Evolutionary conservation across 2,113 vertebrate genomes (phyloP).

Genomic region (Colinus virginianus): DNA sequence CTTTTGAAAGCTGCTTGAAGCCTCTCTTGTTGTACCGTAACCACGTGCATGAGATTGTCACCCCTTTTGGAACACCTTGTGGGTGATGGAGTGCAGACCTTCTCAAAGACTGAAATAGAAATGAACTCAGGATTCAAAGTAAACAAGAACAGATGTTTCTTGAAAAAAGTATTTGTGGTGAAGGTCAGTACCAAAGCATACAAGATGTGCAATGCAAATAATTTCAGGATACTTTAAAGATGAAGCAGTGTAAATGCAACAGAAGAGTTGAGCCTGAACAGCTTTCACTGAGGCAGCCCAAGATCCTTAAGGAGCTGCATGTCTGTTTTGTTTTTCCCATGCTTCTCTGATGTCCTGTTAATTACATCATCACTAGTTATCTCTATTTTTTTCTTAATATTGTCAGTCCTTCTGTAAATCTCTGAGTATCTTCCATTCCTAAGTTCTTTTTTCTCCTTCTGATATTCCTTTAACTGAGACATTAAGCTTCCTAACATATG

Average conservation of each 20-base stretch:
- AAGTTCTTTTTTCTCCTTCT: not conserved
- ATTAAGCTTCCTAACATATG: not conserved
- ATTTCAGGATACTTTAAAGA: not conserved
- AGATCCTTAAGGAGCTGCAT: not conserved
- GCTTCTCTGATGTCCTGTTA: not conserved
- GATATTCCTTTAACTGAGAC: not conserved
- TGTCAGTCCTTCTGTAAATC: not conserved
- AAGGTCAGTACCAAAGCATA: rapidly evolving
- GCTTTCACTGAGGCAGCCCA: not conserved
- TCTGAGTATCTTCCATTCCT: not conserved
- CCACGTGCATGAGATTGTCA: not conserved
- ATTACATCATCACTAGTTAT: not conserved
- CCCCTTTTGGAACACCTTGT: not conserved
- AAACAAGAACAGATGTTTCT: not conserved
- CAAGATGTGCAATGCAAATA: not conserved
- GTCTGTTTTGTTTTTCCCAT: not conserved
- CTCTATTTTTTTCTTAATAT: not conserved
- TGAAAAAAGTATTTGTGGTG: not conserved
- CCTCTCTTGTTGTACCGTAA: not conserved
- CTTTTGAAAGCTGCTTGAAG: not conserved
- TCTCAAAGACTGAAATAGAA: not conserved
- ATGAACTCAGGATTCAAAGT: not conserved
- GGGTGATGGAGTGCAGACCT: not conserved
- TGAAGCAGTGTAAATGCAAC: not conserved
- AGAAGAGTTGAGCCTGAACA: not conserved